phyloP scores from a whole-genome alignment of 2,113 vertebrate genomes.

The Lycaon pictus region DNA sequence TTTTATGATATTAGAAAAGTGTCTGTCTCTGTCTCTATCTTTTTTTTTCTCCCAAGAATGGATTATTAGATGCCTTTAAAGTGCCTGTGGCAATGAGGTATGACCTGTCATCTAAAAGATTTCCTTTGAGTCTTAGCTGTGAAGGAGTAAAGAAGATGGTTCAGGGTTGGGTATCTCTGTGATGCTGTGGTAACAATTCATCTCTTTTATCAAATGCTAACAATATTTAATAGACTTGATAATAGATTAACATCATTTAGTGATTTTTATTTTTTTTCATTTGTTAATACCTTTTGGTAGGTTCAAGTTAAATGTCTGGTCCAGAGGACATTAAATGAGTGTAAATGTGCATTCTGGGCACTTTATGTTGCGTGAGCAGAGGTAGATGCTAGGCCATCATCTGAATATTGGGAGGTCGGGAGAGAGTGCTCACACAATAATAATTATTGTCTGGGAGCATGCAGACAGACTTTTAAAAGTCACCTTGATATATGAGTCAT shows the following conservation, averaged over 20 bases:
- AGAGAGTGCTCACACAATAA: accelerated
- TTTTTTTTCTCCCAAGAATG: conserved; percentile 4
- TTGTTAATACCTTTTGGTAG: background rate
- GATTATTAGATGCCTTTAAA: background rate
- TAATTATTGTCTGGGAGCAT: background rate
- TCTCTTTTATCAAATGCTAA: background rate
- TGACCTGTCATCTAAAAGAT: background rate
- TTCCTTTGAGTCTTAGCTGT: background rate
- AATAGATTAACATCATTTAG: background rate
- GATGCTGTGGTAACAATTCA: background rate
- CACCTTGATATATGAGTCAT: conserved; percentile 74
- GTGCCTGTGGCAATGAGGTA: background rate
- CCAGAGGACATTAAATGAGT: background rate
- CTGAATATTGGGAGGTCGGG: background rate
- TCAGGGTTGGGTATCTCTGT: background rate
- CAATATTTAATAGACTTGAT: background rate
- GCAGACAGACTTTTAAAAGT: conserved; percentile 59
- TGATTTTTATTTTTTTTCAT: background rate
- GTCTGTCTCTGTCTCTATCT: background rate
- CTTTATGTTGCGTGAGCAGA: background rate
- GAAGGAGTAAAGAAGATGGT: background rate
- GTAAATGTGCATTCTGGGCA: background rate
- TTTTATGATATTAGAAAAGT: conserved; percentile 29
- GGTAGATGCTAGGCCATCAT: background rate
- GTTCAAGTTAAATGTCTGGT: background rate